Conservation (phyloP, 2,797 vertebrate species). For the Arctocebus calabarensis region DNA sequence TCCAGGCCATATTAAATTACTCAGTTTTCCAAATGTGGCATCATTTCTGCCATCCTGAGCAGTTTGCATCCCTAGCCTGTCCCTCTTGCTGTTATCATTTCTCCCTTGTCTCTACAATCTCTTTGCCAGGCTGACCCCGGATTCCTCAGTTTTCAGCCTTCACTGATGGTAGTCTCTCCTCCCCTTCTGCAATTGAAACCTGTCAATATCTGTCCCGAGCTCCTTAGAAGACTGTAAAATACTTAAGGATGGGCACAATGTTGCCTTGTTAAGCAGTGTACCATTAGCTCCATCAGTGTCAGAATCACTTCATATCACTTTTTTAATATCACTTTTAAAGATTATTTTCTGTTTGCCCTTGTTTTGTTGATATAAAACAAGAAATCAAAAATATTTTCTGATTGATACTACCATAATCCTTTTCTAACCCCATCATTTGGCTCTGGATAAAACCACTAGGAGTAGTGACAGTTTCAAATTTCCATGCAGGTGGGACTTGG, state of each 20-base stretch:
- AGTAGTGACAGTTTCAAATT: background rate
- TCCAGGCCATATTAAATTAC: constrained; percentile 12
- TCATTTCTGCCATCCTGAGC: background rate
- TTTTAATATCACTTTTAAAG: background rate
- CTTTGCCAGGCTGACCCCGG: background rate
- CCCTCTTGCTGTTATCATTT: background rate
- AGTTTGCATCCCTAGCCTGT: background rate
- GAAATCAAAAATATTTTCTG: constrained; percentile 27
- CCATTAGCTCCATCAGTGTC: background rate
- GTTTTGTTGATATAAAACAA: background rate
- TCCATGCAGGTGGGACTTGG: background rate
- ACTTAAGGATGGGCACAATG: background rate
- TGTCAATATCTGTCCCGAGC: background rate
- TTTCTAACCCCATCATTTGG: background rate
- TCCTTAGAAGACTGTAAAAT: background rate
- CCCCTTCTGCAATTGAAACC: background rate
- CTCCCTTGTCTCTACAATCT: background rate
- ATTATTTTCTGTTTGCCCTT: background rate
- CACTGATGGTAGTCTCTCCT: background rate
- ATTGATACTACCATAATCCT: background rate
- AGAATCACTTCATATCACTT: background rate
- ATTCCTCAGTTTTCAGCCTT: background rate
- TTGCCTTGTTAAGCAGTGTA: background rate
- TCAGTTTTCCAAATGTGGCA: constrained; percentile 29
- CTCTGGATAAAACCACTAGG: background rate